Evolutionary conservation across 23 tunicate genomes (phyloP), one percentile per base, ranked within the genome.

Genomic region (Diplosoma virens): DNA sequence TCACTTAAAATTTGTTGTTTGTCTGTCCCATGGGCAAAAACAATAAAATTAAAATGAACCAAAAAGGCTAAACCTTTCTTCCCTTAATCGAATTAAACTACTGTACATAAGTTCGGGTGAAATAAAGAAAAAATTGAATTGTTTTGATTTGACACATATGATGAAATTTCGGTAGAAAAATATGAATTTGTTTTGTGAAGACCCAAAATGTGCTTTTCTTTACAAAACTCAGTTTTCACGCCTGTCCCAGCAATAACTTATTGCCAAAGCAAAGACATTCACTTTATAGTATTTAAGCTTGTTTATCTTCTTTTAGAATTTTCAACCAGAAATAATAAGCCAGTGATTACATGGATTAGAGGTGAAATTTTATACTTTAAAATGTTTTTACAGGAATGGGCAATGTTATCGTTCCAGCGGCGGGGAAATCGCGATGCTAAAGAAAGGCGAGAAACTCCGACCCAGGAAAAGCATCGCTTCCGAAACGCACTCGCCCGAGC

Each of bases 391-490:
- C 61, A 89, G 96, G 89, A 89, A 41, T 89, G 96, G 96, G 81
- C 89, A 1, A 36, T 25, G 21, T 36, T 89, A 28, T 89, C 96
- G 4, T 78, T 78, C 32, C 74, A 37, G 6, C 83, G 63, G 70
- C 81, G 96, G 1, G 80, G 80, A 22, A 80, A 41, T 24, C 17
- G 2, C 34, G 77, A 86, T 4, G 79, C 58, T 9, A 58, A 46
- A 14, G 81, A 78, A 68, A 22, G 26, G 34, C 48, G 50, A 16
- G 96, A 89, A 66, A 55, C 82, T 20, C 85, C 82, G 71, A 83
- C 91, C 36, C 37, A 61, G 1, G 89, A 89, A 53, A 89, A 89
- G 64, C 96, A 89, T 66, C 81, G 96, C 11, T 89, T 89, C 58
- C 67, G 96, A 1, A 89, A 89, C 36, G 96, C 96, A 0, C 81